Evolutionary conservation across 2,113 vertebrate species (phyloP), one percentile per base, ranked within the genome.

Genomic region (Scalopus aquaticus): DNA sequence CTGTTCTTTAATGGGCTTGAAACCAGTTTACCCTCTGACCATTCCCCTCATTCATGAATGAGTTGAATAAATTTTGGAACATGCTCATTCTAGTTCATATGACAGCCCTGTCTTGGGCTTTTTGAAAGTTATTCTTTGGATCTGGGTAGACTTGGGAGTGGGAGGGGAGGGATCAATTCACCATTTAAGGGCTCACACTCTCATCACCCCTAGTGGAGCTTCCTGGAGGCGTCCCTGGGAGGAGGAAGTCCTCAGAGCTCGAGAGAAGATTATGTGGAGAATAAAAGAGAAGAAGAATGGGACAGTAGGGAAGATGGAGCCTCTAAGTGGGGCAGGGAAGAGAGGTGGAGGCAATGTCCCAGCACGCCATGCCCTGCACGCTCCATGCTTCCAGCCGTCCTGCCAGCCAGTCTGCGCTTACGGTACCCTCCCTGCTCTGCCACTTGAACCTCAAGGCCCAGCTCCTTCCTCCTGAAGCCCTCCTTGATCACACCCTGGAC

Each of bases 331-430:
- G 49, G 24, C 24, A 8, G 42, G 77, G 37, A 37, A 2, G 32
- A 84, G 6, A 58, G 64, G 35, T 12, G 32, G 15, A 54, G 62
- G 39, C 5, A 28, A 28, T 44, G 67, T 30, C 1, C 0, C 2
- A 6, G 6, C 16, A 9, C 0, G 0, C 49, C 26, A n/a, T 39
- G 7, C 10, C 51, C 60, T 0, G 17, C n/a, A 6, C 26, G 10
- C 16, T n/a, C 69, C 37, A 4, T 24, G 28, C 39, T 87, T 46
- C 6, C 2, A 0, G 6, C 39, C n/a, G 24, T 22, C 78, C 60
- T 35, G 44, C 9, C 3, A 26, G 26, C 37, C 16, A 42, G 17
- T 42, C 39, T 24, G 17, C 22, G 9, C 17, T 37, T 37, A 42
- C 6, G 67, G 72, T 20, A 70, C 51, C 42, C 67, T 49, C 9